Base-by-base conservation (phyloP, 2,113 vertebrate species). In the Rousettus leschenaultii region DNA sequence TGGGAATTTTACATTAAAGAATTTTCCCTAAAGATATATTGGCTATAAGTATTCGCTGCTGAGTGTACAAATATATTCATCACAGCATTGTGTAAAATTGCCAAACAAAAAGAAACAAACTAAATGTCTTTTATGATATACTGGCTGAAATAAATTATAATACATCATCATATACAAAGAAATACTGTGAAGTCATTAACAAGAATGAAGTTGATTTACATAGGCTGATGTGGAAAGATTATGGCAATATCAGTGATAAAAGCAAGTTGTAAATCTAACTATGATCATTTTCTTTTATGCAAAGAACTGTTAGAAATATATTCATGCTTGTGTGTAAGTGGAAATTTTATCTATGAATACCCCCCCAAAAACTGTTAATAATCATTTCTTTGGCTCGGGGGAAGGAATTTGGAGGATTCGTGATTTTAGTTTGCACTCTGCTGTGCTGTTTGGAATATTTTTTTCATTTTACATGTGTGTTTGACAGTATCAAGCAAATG, bases 1-100 rank as follows among this genome's bases (percentile, higher is more conserved):
- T 14, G 77, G 61, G 88, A 95, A 79, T 87, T 97, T 51, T 59
- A 26, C 53, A 22, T 87, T 88, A 89, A 61, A 40, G 61, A 95
- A 40, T 43, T 94, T 92, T 89, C 45, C 35, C 3, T 89, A 68
- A 95, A 86, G 33, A 55, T 68, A 16, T 4, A 7, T 91, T 86
- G 82, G 38, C 22, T 93, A 10, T 33, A 55, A 78, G 19, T 93
- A 48, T 91, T 95, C 28, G 51, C 7, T 94, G 68, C 75, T 87
- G 77, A 68, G 19, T 85, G 12, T 66, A 28, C 19, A 89, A 45
- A 33, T 6, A 45, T 77, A 59, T 55, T 89, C 15, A 51, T 86
- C 33, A 57, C 3, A 53, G 19, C n/a, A 48, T 83, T 68, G 0
- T 86, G 1, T 53, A 68, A 61, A 85, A 78, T 43, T 89, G 53